Conservation (phyloP, 2,888 invertebrate species). For the Sinopyrophorus schimmeli region DNA sequence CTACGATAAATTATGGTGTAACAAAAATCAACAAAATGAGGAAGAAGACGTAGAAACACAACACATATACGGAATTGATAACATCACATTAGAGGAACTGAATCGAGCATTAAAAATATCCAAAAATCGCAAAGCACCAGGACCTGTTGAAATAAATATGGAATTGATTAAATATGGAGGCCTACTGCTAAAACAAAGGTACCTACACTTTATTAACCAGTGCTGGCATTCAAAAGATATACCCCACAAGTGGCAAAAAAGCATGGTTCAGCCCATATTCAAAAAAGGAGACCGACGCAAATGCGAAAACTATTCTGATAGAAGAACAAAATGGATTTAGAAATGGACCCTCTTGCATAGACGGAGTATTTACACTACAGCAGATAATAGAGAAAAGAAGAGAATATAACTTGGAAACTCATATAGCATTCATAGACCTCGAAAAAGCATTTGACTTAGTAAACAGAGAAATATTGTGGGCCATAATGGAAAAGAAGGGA, state of each 20-base stretch:
- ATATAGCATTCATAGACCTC: background rate
- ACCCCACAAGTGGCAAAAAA: conserved; percentile 1
- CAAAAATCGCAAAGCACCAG: background rate
- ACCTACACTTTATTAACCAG: background rate
- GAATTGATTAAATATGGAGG: conserved; percentile 2
- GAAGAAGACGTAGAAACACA: background rate
- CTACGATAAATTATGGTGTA: background rate
- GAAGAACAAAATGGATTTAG: too few species aligned
- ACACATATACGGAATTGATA: background rate
- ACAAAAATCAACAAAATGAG: background rate
- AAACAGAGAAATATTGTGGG: background rate
- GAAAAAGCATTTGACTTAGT: conserved; percentile 2
- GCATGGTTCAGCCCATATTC: background rate
- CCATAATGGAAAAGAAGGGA: background rate
- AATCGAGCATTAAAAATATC: background rate
- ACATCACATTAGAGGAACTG: conserved; percentile 3
- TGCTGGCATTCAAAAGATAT: conserved; percentile 8
- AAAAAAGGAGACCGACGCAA: conserved; percentile 2
- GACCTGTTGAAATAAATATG: background rate
- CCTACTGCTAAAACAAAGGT: background rate
- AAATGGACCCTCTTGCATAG: background rate
- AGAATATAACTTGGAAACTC: too few species aligned
- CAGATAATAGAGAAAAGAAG: conserved; percentile 6
- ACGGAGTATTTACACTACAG: too few species aligned
- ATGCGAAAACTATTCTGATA: background rate